These are phyloP conservation scores for Panurus biarmicus DNA, from an alignment of 2,113 vertebrate genomes.

Conservation along the genomic window DNA sequence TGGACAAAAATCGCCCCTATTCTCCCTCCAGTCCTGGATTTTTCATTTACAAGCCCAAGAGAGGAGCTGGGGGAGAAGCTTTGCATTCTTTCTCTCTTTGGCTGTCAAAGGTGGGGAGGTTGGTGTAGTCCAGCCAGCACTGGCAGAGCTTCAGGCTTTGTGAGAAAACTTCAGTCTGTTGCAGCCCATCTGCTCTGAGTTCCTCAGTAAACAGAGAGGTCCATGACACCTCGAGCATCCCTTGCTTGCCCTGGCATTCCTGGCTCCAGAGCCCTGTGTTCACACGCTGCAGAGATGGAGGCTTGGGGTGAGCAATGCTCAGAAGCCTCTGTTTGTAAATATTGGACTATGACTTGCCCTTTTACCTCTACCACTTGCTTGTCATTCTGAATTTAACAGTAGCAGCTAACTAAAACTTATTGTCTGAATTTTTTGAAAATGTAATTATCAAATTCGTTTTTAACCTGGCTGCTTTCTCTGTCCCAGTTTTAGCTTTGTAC, in stretches of 20 bases:
- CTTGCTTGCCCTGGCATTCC: not conserved
- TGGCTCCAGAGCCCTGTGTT: not conserved
- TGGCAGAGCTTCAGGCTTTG: not conserved
- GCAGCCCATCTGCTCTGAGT: not conserved
- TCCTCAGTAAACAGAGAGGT: not conserved
- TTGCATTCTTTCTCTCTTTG: not conserved
- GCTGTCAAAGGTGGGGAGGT: not conserved
- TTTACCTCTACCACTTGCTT: not conserved
- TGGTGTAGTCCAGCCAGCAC: not conserved
- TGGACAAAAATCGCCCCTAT: not conserved
- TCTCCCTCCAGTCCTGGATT: not conserved
- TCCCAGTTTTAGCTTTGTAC: not conserved
- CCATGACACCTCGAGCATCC: not conserved
- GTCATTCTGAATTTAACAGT: not conserved
- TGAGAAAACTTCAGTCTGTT: not conserved
- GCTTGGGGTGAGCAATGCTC: not conserved
- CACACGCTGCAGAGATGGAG: accelerated
- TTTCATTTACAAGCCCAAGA: not conserved
- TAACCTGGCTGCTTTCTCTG: not conserved
- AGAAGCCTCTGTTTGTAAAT: not conserved
- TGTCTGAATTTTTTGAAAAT: not conserved
- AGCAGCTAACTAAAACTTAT: not conserved
- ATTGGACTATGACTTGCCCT: not conserved
- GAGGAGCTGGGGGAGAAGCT: not conserved
- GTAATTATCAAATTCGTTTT: not conserved